Evolutionary conservation across 1,140 invertebrate genomes (phyloP).

Genomic region (Mesaphorura yosii): DNA sequence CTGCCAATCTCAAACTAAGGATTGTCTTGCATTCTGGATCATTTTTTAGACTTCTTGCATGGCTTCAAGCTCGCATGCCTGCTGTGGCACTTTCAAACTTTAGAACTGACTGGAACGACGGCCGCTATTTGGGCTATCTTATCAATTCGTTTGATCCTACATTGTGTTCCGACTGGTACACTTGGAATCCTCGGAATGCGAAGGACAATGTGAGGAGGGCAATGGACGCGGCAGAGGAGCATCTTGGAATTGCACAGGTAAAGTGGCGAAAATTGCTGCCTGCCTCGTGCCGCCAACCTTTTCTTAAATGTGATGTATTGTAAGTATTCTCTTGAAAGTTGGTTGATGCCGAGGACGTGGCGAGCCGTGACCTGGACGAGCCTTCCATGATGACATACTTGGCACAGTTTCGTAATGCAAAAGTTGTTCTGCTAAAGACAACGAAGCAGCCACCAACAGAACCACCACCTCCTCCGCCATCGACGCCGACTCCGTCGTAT

Average conservation of each 20-base stretch:
- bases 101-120: slow-evolving; percentile 85
- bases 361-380: slow-evolving; percentile 85
- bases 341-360: slow-evolving; percentile 82
- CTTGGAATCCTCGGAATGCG: slow-evolving; percentile 76
- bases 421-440: slow-evolving; percentile 64
- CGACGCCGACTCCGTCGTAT: too few relatives aligned
- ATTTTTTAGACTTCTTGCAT: slow-evolving; percentile 69
- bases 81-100: slow-evolving; percentile 81
- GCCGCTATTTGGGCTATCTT: slow-evolving; percentile 74
- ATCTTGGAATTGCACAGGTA: too few relatives aligned
- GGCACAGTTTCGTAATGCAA: slow-evolving; percentile 74
- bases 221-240: slow-evolving; percentile 76
- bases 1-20: too few relatives aligned
- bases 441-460: too few relatives aligned
- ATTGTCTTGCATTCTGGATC: too few relatives aligned
- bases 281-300: too few relatives aligned
- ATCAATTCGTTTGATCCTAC: slow-evolving; percentile 79
- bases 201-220: slow-evolving; percentile 77
- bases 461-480: too few relatives aligned
- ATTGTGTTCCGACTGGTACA: slow-evolving; percentile 77
- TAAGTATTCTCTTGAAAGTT: too few relatives aligned
- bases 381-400: slow-evolving; percentile 93
- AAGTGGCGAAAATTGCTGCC: too few relatives aligned
- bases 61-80: slow-evolving; percentile 73
- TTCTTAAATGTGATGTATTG: too few relatives aligned